Percentiles rank a stretch among this genome's conserved stretches.
Conservation (phyloP, 2,888 invertebrate genomes). For the Synanthedon formicaeformis region DNA sequence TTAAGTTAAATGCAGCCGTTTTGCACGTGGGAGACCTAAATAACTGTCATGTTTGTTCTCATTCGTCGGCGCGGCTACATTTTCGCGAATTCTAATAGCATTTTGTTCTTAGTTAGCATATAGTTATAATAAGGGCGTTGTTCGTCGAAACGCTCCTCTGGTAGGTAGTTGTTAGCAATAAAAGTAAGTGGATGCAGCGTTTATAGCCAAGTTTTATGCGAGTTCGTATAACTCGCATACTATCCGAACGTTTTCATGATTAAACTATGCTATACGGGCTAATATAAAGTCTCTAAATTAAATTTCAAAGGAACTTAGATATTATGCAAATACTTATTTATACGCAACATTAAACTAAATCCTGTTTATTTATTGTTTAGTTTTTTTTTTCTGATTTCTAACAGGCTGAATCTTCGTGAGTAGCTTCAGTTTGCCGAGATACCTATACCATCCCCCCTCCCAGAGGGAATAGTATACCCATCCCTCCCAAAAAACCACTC, state of each 20-base stretch:
- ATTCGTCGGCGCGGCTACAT: slow-evolving; percentile 1
- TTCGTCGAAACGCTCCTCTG: slow-evolving; percentile 25
- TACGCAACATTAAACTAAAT: slow-evolving; percentile 4
- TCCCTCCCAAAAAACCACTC: too few relatives aligned
- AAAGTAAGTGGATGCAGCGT: slow-evolving; percentile 53
- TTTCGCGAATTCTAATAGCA: slow-evolving; percentile 13
- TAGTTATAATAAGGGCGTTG: slow-evolving; percentile 32
- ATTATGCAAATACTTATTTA: slow-evolving; percentile 28
- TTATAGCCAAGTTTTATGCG: slow-evolving; percentile 44
- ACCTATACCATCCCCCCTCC: too few relatives aligned
- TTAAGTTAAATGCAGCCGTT: too few relatives aligned
- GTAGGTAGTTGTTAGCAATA: slow-evolving; percentile 31
- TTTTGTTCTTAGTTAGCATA: slow-evolving; percentile 11
- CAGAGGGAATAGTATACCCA: too few relatives aligned
- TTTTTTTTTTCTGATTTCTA: too few relatives aligned
- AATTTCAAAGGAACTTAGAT: slow-evolving; percentile 31
- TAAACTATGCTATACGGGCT: slow-evolving; percentile 34
- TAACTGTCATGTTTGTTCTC: not conserved
- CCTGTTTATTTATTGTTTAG: too few relatives aligned
- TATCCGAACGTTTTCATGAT: slow-evolving; percentile 33
- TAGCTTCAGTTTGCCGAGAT: too few relatives aligned
- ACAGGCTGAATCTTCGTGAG: too few relatives aligned
- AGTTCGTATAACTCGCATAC: slow-evolving; percentile 39
- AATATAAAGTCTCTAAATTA: slow-evolving; percentile 40
- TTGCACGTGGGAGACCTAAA: too few relatives aligned